Evolutionary conservation across 2,113 vertebrate species (phyloP).

Genomic region (Numida meleagris): DNA sequence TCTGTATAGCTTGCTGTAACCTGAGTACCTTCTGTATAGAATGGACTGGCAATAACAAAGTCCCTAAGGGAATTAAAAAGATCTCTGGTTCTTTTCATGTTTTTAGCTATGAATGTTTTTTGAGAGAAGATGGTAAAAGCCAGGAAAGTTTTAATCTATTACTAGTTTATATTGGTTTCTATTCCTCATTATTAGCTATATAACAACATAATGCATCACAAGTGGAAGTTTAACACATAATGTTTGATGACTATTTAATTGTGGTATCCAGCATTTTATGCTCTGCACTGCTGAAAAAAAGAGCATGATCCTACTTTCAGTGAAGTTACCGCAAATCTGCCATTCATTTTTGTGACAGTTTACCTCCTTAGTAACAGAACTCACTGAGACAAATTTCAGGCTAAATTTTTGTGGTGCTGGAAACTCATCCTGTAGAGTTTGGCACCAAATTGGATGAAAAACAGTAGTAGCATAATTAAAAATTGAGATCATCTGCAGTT

Average conservation of each 20-base stretch:
- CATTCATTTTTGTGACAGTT: background rate
- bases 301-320: background rate
- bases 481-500: background rate
- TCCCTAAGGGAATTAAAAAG: background rate
- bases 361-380: background rate
- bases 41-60: background rate
- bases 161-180: background rate
- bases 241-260: background rate
- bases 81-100: background rate
- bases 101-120: background rate
- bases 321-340: background rate
- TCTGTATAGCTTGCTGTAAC: background rate
- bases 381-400: background rate
- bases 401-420: background rate
- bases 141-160: background rate
- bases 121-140: background rate
- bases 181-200: background rate
- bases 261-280: background rate
- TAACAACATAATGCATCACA: background rate
- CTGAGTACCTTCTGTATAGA: background rate
- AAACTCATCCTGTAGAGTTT: background rate
- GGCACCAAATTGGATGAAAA: constrained; percentile 10
- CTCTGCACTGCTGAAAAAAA: background rate
- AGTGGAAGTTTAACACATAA: background rate
- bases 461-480: background rate